Percentiles rank a stretch among this genome's conserved stretches.
Conservation (phyloP, 1,140 invertebrate species). For the Chionoecetes opilio region DNA sequence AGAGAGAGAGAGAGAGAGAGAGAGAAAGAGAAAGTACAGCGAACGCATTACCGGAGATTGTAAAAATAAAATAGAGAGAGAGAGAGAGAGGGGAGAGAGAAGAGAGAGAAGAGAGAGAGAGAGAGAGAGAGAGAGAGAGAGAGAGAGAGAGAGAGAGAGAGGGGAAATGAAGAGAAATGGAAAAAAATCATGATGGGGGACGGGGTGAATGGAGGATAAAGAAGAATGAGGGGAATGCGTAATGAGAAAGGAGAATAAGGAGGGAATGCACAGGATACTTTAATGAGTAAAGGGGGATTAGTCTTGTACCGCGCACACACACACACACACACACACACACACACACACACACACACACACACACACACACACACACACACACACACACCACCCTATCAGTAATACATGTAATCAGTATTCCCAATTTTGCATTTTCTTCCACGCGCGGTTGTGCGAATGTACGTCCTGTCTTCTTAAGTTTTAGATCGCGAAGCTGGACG, state of each 20-base stretch:
- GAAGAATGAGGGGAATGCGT: slow-evolving; percentile 35
- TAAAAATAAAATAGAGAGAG: too few relatives aligned
- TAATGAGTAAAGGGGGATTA: slow-evolving; percentile 5
- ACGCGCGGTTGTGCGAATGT: too few relatives aligned
- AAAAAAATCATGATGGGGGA: background rate
- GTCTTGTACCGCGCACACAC: slow-evolving; percentile 40
- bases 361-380: slow-evolving; percentile 4
- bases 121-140: background rate
- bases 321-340: slow-evolving; percentile 47
- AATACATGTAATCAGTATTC: too few relatives aligned
- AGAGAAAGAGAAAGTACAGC: background rate
- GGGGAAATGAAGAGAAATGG: background rate
- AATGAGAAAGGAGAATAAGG: slow-evolving; percentile 2
- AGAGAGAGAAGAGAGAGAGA: background rate
- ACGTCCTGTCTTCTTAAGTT: too few relatives aligned
- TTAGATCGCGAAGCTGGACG: background rate
- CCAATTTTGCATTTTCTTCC: too few relatives aligned
- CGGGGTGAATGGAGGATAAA: background rate
- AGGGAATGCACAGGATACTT: slow-evolving; percentile 14
- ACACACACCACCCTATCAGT: background rate
- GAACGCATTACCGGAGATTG: background rate
- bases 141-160: background rate
- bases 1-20: slow-evolving; percentile 28
- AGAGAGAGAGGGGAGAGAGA: background rate
- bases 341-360: slow-evolving; percentile 48